Evolutionary conservation across 2,888 invertebrate genomes (phyloP).

Genomic region (Matsumyia berberina): DNA sequence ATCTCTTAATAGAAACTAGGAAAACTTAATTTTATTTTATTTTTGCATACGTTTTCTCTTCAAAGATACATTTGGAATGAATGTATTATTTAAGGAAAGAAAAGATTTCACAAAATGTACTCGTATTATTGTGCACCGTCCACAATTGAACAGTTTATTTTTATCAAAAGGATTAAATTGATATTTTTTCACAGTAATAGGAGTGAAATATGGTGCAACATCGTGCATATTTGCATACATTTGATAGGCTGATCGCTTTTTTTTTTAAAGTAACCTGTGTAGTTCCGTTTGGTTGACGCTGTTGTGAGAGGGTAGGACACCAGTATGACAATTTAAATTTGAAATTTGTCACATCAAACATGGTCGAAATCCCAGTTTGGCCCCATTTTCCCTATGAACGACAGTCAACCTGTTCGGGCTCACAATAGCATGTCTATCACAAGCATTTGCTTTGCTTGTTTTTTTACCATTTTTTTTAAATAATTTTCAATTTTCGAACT

Average conservation of each 20-base stretch:
- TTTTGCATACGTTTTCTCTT: conserved; percentile 41
- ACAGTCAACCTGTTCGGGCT: too few species aligned
- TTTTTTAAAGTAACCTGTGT: neutral
- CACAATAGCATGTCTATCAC: neutral
- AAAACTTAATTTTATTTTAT: conserved; percentile 13
- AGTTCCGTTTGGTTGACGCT: neutral
- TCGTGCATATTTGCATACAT: conserved; percentile 8
- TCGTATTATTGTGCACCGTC: conserved; percentile 71
- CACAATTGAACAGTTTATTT: conserved; percentile 48
- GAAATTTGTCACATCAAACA: too few species aligned
- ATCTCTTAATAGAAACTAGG: conserved; percentile 36
- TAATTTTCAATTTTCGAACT: conserved; percentile 32
- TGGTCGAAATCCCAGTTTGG: too few species aligned
- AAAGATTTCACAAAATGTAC: conserved; percentile 48
- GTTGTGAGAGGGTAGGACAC: neutral
- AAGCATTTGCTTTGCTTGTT: neutral
- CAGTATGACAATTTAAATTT: too few species aligned
- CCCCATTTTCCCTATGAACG: too few species aligned
- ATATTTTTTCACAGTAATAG: conserved; percentile 4
- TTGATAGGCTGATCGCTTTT: conserved; percentile 1
- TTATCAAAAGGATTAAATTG: conserved; percentile 8
- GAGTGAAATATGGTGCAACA: conserved; percentile 35
- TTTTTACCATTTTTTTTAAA: neutral
- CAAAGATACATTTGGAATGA: neutral
- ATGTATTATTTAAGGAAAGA: conserved; percentile 27